Evolutionary conservation across 2,888 invertebrate genomes (phyloP), one percentile per base, ranked within the genome.

Genomic region (Pristionchus mayeri): DNA sequence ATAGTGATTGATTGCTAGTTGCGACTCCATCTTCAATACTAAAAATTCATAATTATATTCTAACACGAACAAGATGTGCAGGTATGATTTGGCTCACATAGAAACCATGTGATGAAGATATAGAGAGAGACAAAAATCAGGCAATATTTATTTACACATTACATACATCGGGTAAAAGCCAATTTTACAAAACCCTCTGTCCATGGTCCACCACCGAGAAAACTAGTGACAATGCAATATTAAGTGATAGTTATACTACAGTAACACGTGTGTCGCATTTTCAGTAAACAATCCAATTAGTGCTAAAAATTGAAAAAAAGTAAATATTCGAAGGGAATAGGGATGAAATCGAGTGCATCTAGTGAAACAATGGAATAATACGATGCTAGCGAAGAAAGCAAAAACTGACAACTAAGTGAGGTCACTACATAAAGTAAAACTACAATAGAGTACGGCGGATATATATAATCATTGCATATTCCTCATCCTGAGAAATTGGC

Each of bases 311-410:
- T n/a, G n/a, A n/a, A n/a, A n/a, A n/a, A n/a, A n/a, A n/a, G n/a
- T n/a, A n/a, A n/a, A n/a, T n/a, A n/a, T n/a, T n/a, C n/a, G n/a
- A n/a, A n/a, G n/a, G n/a, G n/a, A n/a, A n/a, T n/a, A n/a, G n/a
- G n/a, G n/a, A n/a, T n/a, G 44, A 71, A 16, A n/a, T 40, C 40
- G 71, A 71, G 76, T 34, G 24, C 24, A 75, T 44, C 40, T 48
- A 48, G 48, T 30, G 16, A 78, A 21, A 63, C 63, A 27, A 50
- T 75, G 50, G 76, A 78, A 78, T 78, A 50, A 18, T 50, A n/a
- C 48, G 44, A 34, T n/a, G 34, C 44, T 40, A 40, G 4, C 27
- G 21, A 21, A 40, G n/a, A 71, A 44, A 71, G 9, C 71, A 13
- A n/a, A 7, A 63, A 34, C 16, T n/a, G 40, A 40, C n/a, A 37